Base-by-base conservation (phyloP, 2,113 vertebrate genomes). In the Chloropsis hardwickii region DNA sequence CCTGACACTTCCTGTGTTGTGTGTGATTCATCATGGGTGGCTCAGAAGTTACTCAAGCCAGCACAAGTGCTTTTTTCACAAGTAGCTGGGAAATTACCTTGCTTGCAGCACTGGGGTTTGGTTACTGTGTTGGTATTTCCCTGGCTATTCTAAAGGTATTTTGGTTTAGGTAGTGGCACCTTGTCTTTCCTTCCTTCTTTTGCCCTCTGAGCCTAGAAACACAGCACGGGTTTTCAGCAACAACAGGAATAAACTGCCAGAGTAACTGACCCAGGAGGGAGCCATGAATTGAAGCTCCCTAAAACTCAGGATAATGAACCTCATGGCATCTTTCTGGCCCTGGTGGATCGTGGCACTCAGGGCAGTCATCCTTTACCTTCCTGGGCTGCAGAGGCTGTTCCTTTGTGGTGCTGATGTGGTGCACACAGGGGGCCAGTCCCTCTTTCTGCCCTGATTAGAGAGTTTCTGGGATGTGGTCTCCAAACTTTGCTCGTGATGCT, bases 381-480 rank as follows among this genome's bases (percentile, higher is more conserved):
- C 48, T 3, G 5, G 9, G 2, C 10, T 44, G 28, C 33, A 37
- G 51, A 47, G 40, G 31, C 13, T 74, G 28, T 1, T 33, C 44
- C 57, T 64, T 11, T 64, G 40, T n/a, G 29, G 15, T 76, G 57
- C 53, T 47, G 40, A 14, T 67, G 12, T 11, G 20, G 64, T 29
- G 44, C 18, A 42, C 48, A 76, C 29, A 71, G 7, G 47, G 9
- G 21, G 2, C 7, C 0, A 0, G 4, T 14, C 3, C 47, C 24
- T 21, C 4, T 40, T 15, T 71, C 17, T 14, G 11, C 61, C 0
- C 0, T 12, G 3, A 2, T 27, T 14, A 56, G n/a, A 18, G 40
- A 56, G 4, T 35, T 83, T 33, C 19, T 48, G 15, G 2, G 21
- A 14, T 4, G 18, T 45, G 18, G 6, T 39, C 7, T 51, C 44